Evolutionary conservation across 2,113 vertebrate species (phyloP).

Genomic region (Alosa alosa): DNA sequence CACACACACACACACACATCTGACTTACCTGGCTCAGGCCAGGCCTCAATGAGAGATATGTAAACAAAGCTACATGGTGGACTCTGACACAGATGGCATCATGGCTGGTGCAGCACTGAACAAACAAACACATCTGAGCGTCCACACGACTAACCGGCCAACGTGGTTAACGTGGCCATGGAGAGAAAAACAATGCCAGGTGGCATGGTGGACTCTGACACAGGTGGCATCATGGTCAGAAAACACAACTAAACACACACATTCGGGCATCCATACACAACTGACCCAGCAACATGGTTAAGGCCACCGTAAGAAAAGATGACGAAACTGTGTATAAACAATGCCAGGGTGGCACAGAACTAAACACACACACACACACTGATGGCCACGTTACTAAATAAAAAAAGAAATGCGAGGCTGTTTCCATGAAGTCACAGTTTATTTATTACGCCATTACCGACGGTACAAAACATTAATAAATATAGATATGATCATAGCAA

Average conservation of each 20-base stretch:
- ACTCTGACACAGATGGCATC: background rate
- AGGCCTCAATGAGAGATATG: no score
- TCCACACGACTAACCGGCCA: no score
- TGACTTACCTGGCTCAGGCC: no score
- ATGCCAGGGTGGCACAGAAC: background rate
- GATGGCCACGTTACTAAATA: background rate
- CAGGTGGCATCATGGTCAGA: background rate
- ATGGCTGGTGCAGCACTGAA: no score
- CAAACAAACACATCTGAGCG: no score
- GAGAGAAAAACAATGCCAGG: no score
- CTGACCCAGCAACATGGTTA: no score
- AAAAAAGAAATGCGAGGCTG: background rate
- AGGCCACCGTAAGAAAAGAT: no score
- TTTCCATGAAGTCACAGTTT: slow-evolving; percentile 4
- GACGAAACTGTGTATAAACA: background rate
- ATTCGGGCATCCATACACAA: background rate
- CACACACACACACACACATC: background rate
- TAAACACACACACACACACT: background rate
- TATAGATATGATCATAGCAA: background rate
- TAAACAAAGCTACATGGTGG: no score
- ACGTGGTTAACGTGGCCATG: no score
- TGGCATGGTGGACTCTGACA: slow-evolving; percentile 3
- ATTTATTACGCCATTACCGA: background rate
- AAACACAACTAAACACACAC: background rate
- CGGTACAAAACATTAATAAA: background rate